Conservation (phyloP, 1,140 invertebrate species). For the Cherax quadricarinatus region DNA sequence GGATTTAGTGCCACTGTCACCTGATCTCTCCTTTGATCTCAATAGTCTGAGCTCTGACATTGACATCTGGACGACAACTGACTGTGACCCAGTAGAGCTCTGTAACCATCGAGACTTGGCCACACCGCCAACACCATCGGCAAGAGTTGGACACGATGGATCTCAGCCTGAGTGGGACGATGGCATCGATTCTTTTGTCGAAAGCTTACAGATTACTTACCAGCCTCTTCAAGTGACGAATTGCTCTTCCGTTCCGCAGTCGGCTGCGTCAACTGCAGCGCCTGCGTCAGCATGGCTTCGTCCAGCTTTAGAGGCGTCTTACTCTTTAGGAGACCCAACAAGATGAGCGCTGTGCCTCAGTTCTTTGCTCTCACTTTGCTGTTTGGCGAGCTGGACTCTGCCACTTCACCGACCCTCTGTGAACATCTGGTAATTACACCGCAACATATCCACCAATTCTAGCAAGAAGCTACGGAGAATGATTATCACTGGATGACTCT, state of each 20-base stretch:
- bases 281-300: slow-evolving; percentile 53
- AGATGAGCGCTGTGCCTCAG: slow-evolving; percentile 33
- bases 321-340: slow-evolving; percentile 47
- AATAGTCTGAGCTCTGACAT: slow-evolving; percentile 43
- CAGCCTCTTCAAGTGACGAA: background rate
- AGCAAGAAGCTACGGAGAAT: background rate
- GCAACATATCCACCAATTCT: background rate
- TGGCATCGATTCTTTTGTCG: slow-evolving; percentile 32
- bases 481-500: background rate
- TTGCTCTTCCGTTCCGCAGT: background rate
- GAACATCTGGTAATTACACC: background rate
- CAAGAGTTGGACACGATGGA: background rate
- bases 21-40: slow-evolving; percentile 42
- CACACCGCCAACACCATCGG: slow-evolving; percentile 49
- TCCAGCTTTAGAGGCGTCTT: slow-evolving; percentile 54
- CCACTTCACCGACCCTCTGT: slow-evolving; percentile 6
- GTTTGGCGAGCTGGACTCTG: slow-evolving; percentile 50
- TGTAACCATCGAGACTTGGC: slow-evolving; percentile 18
- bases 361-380: background rate
- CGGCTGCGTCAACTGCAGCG: background rate
- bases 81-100: background rate
- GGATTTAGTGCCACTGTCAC: slow-evolving; percentile 56
- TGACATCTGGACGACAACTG: slow-evolving; percentile 21
- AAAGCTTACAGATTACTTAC: slow-evolving; percentile 6
- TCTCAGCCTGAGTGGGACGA: slow-evolving; percentile 21